These are phyloP conservation scores for Cyphomyrmex costatus DNA, from an alignment of 1,140 invertebrate species.

Conservation along the genomic window DNA sequence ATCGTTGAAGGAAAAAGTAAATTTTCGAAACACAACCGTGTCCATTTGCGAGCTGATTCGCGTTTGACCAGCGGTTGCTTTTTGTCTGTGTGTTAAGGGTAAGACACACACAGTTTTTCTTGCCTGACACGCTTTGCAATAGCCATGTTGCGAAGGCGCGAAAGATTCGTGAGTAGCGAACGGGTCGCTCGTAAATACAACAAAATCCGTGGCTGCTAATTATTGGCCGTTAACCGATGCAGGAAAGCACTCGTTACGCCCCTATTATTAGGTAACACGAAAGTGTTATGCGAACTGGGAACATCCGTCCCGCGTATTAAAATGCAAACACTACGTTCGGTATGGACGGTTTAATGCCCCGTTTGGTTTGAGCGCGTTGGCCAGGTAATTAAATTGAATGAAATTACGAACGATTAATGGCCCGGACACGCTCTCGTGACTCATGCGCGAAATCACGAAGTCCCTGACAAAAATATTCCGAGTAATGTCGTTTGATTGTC, in stretches of 20 bases:
- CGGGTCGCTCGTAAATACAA: slow-evolving; percentile 10
- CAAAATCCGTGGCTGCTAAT: slow-evolving; percentile 62
- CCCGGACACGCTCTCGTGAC: slow-evolving; percentile 70
- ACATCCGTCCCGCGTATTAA: slow-evolving; percentile 78
- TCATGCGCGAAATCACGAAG: slow-evolving; percentile 70
- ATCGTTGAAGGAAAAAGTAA: background rate
- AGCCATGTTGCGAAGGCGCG: background rate
- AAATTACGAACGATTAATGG: slow-evolving; percentile 83
- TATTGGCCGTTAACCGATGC: slow-evolving; percentile 75
- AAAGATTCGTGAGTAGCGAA: slow-evolving; percentile 1
- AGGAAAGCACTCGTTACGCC: slow-evolving; percentile 75
- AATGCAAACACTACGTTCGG: slow-evolving; percentile 79
- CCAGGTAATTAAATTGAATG: slow-evolving; percentile 83
- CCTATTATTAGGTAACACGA: slow-evolving; percentile 80
- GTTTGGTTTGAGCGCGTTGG: slow-evolving; percentile 75
- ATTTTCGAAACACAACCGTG: background rate
- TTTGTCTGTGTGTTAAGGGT: background rate
- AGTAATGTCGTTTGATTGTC: slow-evolving; percentile 39
- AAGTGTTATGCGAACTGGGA: slow-evolving; percentile 70
- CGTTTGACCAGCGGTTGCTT: background rate
- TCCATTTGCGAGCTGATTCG: slow-evolving; percentile 1
- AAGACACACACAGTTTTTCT: slow-evolving; percentile 13
- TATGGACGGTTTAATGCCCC: slow-evolving; percentile 79
- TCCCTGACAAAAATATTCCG: slow-evolving; percentile 67
- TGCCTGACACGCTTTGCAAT: background rate